Percentiles rank a stretch among this genome's conserved stretches.
Evolutionary conservation across 2,888 invertebrate species (phyloP).

Genomic region (Hybos culiciformis): DNA sequence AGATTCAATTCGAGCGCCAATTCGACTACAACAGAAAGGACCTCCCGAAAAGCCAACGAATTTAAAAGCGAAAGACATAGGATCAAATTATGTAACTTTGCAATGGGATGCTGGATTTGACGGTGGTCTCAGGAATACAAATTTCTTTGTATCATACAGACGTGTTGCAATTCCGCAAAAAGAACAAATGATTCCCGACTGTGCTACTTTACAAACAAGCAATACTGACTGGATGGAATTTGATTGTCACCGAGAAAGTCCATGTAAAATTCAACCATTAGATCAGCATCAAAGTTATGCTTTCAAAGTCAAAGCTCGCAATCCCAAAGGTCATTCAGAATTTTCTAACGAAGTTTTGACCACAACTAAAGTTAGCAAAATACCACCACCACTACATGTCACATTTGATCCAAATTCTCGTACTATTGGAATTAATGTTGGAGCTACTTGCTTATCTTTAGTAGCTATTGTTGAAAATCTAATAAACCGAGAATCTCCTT

Average conservation of each 20-base stretch:
- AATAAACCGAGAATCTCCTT: slow-evolving; percentile 42
- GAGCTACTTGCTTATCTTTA: slow-evolving; percentile 62
- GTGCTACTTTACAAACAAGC: slow-evolving; percentile 43
- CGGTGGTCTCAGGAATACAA: slow-evolving; percentile 74
- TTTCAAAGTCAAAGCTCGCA: slow-evolving; percentile 80
- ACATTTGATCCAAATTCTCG: slow-evolving; percentile 68
- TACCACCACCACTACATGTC: slow-evolving; percentile 66
- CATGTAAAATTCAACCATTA: slow-evolving; percentile 73
- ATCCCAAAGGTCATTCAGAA: slow-evolving; percentile 75
- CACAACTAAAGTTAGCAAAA: slow-evolving; percentile 71
- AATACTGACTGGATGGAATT: slow-evolving; percentile 64
- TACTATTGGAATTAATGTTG: slow-evolving; percentile 64
- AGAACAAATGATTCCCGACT: slow-evolving; percentile 47
- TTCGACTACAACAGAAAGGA: slow-evolving; percentile 72
- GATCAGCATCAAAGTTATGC: slow-evolving; percentile 78
- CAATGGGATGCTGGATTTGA: slow-evolving; percentile 85
- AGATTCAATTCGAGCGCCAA: slow-evolving; percentile 61
- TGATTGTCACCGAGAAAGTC: slow-evolving; percentile 72
- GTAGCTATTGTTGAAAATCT: slow-evolving; percentile 63
- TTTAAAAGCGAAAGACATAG: slow-evolving; percentile 56
- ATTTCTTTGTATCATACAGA: slow-evolving; percentile 73
- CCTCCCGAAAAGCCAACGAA: slow-evolving; percentile 71
- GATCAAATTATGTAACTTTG: slow-evolving; percentile 64
- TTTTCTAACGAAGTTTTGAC: slow-evolving; percentile 72
- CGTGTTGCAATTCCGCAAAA: slow-evolving; percentile 48